phyloP scores from a whole-genome alignment of 2,888 invertebrate genomes.

The Cryptocephalus moraei region DNA sequence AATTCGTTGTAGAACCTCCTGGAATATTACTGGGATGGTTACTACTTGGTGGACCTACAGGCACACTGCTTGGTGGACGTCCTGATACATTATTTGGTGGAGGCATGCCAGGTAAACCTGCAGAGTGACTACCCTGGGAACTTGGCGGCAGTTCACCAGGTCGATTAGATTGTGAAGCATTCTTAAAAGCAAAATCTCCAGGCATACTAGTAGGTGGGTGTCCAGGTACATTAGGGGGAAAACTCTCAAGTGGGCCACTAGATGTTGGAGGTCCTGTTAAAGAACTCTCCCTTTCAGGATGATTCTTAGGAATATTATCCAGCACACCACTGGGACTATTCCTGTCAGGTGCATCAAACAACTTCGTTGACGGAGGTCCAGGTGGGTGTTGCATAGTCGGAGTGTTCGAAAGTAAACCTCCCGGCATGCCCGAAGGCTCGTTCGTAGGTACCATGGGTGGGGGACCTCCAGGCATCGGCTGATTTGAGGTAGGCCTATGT shows the following conservation, averaged over 20 bases:
- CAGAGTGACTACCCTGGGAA: not conserved
- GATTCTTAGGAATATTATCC: conserved; percentile 7
- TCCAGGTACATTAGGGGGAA: not conserved
- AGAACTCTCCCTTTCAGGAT: conserved; percentile 1
- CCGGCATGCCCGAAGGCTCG: conserved; percentile 2
- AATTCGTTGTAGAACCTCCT: too few relatives aligned
- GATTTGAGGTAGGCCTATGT: conserved; percentile 1
- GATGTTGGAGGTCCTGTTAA: not conserved
- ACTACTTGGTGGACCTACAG: too few relatives aligned
- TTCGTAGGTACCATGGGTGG: conserved; percentile 3
- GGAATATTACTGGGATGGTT: too few relatives aligned
- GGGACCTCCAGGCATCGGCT: conserved; percentile 4
- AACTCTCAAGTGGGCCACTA: not conserved
- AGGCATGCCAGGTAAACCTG: not conserved
- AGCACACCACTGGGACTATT: not conserved
- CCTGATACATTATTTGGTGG: too few relatives aligned
- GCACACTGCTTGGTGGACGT: too few relatives aligned
- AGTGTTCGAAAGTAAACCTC: not conserved
- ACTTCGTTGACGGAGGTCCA: too few relatives aligned
- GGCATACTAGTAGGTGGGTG: not conserved
- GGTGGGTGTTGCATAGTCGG: too few relatives aligned
- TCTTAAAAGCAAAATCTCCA: too few relatives aligned
- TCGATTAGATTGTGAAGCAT: not conserved
- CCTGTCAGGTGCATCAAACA: too few relatives aligned
- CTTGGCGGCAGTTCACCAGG: conserved; percentile 1